Evolutionary conservation across 2,888 invertebrate species (phyloP).

Genomic region (Lottia gigantea): DNA sequence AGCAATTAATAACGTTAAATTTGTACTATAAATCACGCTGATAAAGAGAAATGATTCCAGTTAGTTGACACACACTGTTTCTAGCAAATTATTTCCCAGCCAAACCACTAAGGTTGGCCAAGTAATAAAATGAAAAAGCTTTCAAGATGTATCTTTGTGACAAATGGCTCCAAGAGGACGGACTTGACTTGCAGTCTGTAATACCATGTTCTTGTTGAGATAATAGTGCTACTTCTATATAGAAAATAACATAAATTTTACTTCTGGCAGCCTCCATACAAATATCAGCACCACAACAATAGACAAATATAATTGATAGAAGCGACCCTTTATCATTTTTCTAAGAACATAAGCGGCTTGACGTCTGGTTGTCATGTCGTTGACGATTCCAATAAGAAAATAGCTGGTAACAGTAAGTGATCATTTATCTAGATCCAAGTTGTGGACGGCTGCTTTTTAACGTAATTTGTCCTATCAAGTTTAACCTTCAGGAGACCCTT

Average conservation of each 20-base stretch:
- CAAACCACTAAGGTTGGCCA: too few species aligned
- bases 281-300: too few species aligned
- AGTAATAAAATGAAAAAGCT: too few species aligned
- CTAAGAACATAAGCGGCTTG: slow-evolving; percentile 1
- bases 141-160: neutral
- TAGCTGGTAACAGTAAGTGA: neutral
- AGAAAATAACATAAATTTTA: too few species aligned
- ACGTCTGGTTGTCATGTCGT: neutral
- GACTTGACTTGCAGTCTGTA: too few species aligned
- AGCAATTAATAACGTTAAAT: slow-evolving; percentile 45
- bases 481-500: slow-evolving; percentile 1
- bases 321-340: too few species aligned
- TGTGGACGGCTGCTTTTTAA: slow-evolving; percentile 7
- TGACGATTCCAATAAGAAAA: too few species aligned
- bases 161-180: slow-evolving; percentile 5
- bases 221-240: too few species aligned
- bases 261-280: too few species aligned
- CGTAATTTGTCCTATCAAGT: neutral
- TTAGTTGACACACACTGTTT: slow-evolving; percentile 15
- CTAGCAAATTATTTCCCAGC: slow-evolving; percentile 16
- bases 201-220: too few species aligned
- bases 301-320: neutral
- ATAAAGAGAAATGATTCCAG: slow-evolving; percentile 32
- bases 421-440: slow-evolving; percentile 1
- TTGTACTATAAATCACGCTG: slow-evolving; percentile 43